Conservation (phyloP, 2,888 invertebrate genomes). For the Coleophora flavipennella region DNA sequence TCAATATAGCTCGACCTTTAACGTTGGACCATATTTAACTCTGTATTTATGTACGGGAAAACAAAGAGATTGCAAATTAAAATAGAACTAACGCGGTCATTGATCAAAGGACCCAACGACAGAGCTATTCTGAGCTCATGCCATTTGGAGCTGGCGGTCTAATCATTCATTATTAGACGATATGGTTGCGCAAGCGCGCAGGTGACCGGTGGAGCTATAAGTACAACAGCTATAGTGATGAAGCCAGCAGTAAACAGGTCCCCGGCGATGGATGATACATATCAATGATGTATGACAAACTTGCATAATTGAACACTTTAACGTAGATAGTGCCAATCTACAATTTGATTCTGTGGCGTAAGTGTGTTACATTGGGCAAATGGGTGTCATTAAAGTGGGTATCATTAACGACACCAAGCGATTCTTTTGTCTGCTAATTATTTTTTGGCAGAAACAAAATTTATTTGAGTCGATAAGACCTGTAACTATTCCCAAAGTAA, state of each 20-base stretch:
- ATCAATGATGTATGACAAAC: constrained; percentile 29
- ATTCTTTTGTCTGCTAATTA: too few relatives aligned
- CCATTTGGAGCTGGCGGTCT: constrained; percentile 37
- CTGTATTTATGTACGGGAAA: too few relatives aligned
- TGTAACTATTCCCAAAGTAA: constrained; percentile 20
- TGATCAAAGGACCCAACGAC: too few relatives aligned
- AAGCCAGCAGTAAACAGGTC: constrained; percentile 31
- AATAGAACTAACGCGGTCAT: constrained; percentile 12
- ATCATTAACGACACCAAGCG: too few relatives aligned
- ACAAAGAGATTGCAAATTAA: constrained; percentile 12
- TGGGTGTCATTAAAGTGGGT: too few relatives aligned
- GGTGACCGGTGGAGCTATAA: constrained; percentile 24
- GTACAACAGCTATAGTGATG: constrained; percentile 27
- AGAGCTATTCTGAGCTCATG: constrained; percentile 29
- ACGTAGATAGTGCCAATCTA: too few relatives aligned
- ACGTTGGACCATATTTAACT: too few relatives aligned
- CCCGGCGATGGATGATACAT: constrained; percentile 15
- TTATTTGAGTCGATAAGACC: constrained; percentile 2
- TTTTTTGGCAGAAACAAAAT: too few relatives aligned
- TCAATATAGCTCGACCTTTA: too few relatives aligned
- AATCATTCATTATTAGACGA: constrained; percentile 34
- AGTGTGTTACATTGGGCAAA: too few relatives aligned
- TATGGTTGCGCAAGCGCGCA: constrained; percentile 26
- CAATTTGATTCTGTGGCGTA: too few relatives aligned
- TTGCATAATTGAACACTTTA: constrained; percentile 6